A percentile compares a stretch with the other conserved stretches of the same genome.
Evolutionary conservation across 37 sponge, comb jelly and placozoan genomes (phyloP).

Genomic region (Axinella damicornis): DNA sequence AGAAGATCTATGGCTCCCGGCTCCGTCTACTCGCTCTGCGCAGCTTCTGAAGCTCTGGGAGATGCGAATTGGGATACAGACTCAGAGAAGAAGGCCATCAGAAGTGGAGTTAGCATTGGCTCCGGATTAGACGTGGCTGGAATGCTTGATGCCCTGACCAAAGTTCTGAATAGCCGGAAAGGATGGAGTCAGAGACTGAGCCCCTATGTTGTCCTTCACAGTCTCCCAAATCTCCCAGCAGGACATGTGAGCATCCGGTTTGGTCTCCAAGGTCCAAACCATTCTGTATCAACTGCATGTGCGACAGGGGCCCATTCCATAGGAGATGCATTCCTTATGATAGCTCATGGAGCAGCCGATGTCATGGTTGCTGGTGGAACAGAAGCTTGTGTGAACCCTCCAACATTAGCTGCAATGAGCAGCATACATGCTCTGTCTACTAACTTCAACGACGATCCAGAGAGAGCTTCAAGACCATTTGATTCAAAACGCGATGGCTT

Average conservation of each 20-base stretch:
- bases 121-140: too few species aligned
- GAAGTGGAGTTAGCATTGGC: slow-evolving; percentile 62
- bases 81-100: neutral
- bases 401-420: slow-evolving; percentile 80
- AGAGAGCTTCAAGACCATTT: slow-evolving; percentile 90
- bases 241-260: slow-evolving; percentile 80
- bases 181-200: slow-evolving; percentile 53
- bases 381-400: slow-evolving; percentile 67
- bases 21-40: slow-evolving; percentile 50
- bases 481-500: slow-evolving; percentile 91
- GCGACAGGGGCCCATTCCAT: slow-evolving; percentile 87
- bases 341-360: slow-evolving; percentile 74
- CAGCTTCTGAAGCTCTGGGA: slow-evolving; percentile 60
- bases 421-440: slow-evolving; percentile 82
- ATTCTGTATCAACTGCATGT: slow-evolving; percentile 89
- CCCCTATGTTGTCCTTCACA: slow-evolving; percentile 89
- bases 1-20: slow-evolving; percentile 41
- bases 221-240: slow-evolving; percentile 85
- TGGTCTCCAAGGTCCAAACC: slow-evolving; percentile 88
- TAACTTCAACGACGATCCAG: slow-evolving; percentile 76
- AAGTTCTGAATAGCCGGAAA: slow-evolving; percentile 1
- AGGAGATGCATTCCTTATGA: slow-evolving; percentile 83
- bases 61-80: slow-evolving; percentile 56
- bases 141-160: too few species aligned
- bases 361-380: slow-evolving; percentile 89